Percentiles rank a stretch among this genome's conserved stretches.
These are phyloP conservation scores for Leucophenga varia DNA, from an alignment of 1,140 invertebrate species.

Conservation along the genomic window DNA sequence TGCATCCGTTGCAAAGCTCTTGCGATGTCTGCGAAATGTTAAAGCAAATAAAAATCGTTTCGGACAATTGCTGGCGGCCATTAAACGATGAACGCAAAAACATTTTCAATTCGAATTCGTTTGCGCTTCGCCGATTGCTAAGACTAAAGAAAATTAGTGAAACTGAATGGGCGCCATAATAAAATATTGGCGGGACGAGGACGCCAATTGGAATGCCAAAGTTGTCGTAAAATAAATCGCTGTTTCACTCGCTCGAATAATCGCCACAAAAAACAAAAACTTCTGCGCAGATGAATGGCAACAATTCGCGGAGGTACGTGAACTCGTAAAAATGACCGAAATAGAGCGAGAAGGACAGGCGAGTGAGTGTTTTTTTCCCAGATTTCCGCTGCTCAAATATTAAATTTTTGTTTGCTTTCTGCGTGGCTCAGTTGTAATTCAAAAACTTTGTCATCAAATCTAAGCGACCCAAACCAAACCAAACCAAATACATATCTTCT, in stretches of 20 bases:
- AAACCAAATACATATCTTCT: too few relatives aligned
- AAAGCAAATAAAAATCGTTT: constrained; percentile 14
- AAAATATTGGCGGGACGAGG: constrained; percentile 20
- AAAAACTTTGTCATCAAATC: constrained; percentile 16
- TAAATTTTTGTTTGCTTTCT: neutral
- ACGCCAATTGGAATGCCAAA: constrained; percentile 21
- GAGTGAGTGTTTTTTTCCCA: too few relatives aligned
- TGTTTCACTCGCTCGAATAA: neutral
- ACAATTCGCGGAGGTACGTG: constrained; percentile 30
- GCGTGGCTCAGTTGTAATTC: too few relatives aligned
- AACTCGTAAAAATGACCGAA: constrained; percentile 41
- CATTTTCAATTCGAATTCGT: constrained; percentile 5
- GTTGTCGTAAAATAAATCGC: neutral
- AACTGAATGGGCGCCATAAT: too few relatives aligned
- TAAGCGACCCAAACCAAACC: constrained; percentile 4
- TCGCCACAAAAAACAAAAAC: too few relatives aligned
- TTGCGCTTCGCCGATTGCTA: constrained; percentile 33
- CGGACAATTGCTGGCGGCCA: constrained; percentile 19
- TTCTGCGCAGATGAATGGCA: too few relatives aligned
- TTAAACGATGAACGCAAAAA: neutral
- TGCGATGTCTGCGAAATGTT: too few relatives aligned
- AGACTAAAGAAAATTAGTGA: constrained; percentile 45
- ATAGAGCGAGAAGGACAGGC: too few relatives aligned
- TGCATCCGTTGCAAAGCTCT: neutral
- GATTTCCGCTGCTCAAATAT: too few relatives aligned